Base-by-base conservation (phyloP, 2,797 vertebrate genomes). In the Moxostoma hubbsi region DNA sequence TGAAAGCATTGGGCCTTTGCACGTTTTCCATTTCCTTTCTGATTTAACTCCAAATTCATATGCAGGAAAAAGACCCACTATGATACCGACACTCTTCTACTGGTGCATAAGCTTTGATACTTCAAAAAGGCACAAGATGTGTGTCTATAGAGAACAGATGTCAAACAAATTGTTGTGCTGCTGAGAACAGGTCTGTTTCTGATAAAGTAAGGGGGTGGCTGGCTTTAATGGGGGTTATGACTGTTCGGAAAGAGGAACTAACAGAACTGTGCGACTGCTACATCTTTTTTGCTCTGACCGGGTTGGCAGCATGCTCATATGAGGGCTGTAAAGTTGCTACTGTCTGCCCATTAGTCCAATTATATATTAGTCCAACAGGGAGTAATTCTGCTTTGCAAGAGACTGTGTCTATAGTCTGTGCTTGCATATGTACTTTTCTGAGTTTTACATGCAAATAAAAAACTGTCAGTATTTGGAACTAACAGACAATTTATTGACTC, bases 341-440 rank as follows among this genome's bases (percentile, higher is more conserved):
- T 9, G 69, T 57, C 62, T 71, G 61, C 63, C 81, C 53, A 78
- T 80, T 65, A 45, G 24, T 71, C 47, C 43, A 75, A 58, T 58
- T 71, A 55, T 81, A 55, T 81, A 84, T 53, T 72, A 75, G 77
- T 16, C 45, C 65, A 57, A 72, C 70, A 81, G 85, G 77, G 77
- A 77, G 75, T 59, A n/a, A 66, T 66, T 69, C 18, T 54, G 18
- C 24, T 72, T 74, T 43, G 54, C n/a, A 5, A 53, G 12, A 68
- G 51, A 68, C 49, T 43, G 4, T 47, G n/a, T 76, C 66, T 66
- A 15, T 12, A 51, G 15, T 15, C 7, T 58, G 10, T 43, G 36
- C 50, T 51, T 43, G 67, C 55, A 13, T 7, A 2, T 63, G 59
- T 43, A 36, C 36, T 36, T 36, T 36, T 36, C 36, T 36, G 12